Percentiles rank a stretch among this genome's conserved stretches.
Evolutionary conservation across 35 echinoderm and acorn worm genomes (phyloP).

Genomic region (Chiridota heheva): DNA sequence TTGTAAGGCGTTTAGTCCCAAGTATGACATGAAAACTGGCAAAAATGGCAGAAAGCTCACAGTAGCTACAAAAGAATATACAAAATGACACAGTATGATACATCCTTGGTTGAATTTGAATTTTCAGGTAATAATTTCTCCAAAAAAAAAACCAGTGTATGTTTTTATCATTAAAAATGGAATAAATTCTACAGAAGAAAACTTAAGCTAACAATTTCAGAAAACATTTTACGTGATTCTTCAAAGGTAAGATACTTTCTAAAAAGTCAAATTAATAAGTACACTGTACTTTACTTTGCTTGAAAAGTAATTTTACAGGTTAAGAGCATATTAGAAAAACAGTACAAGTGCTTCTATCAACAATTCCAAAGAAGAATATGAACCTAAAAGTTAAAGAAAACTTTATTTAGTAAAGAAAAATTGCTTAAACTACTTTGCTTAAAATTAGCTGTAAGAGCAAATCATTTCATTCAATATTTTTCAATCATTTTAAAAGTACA

Average conservation of each 20-base stretch:
- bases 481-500: no score
- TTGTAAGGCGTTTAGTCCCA: constrained; percentile 60
- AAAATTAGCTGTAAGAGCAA: no score
- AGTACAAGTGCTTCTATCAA: no score
- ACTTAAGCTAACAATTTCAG: background rate
- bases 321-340: no score
- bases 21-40: constrained; percentile 62
- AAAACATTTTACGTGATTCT: background rate
- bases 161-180: background rate
- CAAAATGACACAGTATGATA: background rate
- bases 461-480: no score
- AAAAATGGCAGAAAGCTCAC: constrained; percentile 60
- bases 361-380: background rate
- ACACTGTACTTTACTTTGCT: no score
- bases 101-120: background rate
- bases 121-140: background rate
- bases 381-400: no score
- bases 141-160: background rate
- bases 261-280: background rate
- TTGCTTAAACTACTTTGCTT: no score
- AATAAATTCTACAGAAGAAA: background rate
- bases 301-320: no score
- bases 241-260: background rate
- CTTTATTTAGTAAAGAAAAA: no score
- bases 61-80: constrained; percentile 47